These are phyloP conservation scores for Anolis sagrei DNA, from an alignment of 2,113 vertebrate species.

Conservation along the genomic window DNA sequence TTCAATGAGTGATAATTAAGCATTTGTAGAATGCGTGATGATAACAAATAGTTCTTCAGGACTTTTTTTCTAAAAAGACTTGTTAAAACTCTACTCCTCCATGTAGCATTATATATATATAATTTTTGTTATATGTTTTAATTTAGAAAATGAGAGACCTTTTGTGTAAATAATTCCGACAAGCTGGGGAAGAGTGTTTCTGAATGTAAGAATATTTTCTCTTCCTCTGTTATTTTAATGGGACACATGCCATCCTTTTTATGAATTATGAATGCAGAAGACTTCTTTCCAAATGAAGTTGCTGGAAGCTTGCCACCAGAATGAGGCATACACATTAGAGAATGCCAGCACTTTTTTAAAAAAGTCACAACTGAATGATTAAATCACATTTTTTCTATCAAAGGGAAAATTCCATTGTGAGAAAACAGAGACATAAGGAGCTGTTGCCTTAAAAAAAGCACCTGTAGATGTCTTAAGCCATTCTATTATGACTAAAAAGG, in stretches of 20 bases:
- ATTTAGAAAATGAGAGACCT: constrained; percentile 28
- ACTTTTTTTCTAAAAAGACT: neutral
- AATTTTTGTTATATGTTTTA: constrained; percentile 28
- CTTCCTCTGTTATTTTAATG: constrained; percentile 63
- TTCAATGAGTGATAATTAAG: constrained; percentile 14
- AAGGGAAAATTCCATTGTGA: constrained; percentile 36
- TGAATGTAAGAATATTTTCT: constrained; percentile 60
- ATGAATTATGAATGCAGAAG: constrained; percentile 74
- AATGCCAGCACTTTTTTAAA: constrained; percentile 65
- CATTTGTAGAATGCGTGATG: constrained; percentile 22
- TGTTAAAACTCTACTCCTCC: constrained; percentile 7
- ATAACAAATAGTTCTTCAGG: constrained; percentile 1
- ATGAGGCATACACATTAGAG: constrained; percentile 64
- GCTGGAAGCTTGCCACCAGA: constrained; percentile 70
- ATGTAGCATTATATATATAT: constrained; percentile 3
- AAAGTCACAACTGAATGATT: constrained; percentile 68
- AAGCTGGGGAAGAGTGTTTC: constrained; percentile 50
- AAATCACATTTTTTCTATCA: constrained; percentile 61
- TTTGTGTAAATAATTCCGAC: constrained; percentile 53
- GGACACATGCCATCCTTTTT: constrained; percentile 70
- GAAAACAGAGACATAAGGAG: constrained; percentile 47
- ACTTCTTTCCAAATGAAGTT: constrained; percentile 72
- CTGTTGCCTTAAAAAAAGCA: constrained; percentile 40
- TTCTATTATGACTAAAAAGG: neutral
- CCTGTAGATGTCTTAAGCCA: constrained; percentile 19